Percentiles rank a stretch among this genome's conserved stretches.
Conservation (phyloP, 2,113 vertebrate genomes). For the Centropus unirufus region DNA sequence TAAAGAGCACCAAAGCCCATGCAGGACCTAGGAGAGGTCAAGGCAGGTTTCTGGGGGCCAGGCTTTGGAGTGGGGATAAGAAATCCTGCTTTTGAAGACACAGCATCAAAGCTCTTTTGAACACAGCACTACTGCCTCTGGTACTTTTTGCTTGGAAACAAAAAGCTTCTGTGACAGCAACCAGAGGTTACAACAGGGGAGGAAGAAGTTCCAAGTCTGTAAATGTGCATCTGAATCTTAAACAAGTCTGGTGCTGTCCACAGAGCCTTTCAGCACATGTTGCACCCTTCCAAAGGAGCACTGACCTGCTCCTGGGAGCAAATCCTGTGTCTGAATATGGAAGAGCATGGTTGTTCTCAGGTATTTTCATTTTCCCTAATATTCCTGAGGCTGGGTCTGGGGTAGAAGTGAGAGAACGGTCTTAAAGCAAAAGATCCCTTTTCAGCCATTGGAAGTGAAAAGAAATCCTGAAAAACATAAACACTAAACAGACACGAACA, state of each 20-base stretch:
- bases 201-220: neutral
- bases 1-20: neutral
- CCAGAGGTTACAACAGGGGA: neutral
- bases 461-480: neutral
- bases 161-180: slow-evolving; percentile 3
- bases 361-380: neutral
- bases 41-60: neutral
- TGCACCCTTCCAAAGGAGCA: neutral
- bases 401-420: neutral
- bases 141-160: slow-evolving; percentile 7
- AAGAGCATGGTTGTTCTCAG: neutral
- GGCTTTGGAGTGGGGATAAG: neutral
- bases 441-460: neutral
- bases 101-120: slow-evolving; percentile 38
- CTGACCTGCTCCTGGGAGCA: neutral
- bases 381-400: neutral
- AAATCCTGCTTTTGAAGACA: slow-evolving; percentile 40
- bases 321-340: neutral
- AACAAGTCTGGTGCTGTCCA: neutral
- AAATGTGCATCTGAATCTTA: slow-evolving; percentile 1
- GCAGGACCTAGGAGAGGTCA: neutral
- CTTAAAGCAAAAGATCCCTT: neutral
- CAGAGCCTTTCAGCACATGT: neutral
- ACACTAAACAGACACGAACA: neutral
- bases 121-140: neutral